phyloP scores from a whole-genome alignment of 2,797 vertebrate genomes.

The Chloroceryle inda region DNA sequence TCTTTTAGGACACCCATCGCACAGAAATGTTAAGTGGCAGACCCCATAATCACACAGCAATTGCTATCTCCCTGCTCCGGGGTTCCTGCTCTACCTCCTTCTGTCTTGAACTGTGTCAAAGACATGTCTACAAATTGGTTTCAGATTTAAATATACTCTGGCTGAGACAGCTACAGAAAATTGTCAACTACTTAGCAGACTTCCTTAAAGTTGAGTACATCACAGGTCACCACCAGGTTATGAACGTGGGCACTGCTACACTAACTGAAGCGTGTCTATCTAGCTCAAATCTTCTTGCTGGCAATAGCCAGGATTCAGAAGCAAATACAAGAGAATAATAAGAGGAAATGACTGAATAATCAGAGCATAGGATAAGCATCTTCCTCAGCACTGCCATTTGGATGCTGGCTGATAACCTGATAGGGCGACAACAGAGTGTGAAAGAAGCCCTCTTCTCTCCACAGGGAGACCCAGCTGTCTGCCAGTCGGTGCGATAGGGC shows the following conservation, averaged over 20 bases:
- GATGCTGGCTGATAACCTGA: conserved; percentile 14
- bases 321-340: neutral
- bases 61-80: neutral
- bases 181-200: neutral
- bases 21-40: neutral
- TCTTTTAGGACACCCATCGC: neutral
- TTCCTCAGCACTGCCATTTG: neutral
- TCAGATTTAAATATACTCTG: neutral
- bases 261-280: neutral
- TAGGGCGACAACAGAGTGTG: neutral
- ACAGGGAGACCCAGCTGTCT: neutral
- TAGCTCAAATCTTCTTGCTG: neutral
- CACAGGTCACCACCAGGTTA: neutral
- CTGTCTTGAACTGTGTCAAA: neutral
- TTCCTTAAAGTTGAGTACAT: neutral
- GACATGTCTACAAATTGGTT: neutral
- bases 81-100: neutral
- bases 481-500: neutral
- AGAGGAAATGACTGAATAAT: neutral
- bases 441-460: neutral
- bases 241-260: fast-evolving
- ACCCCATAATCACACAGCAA: neutral
- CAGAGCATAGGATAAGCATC: neutral
- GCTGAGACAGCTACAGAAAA: neutral
- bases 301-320: neutral